These are phyloP conservation scores for Hemicordylus capensis DNA, from an alignment of 2,113 vertebrate species.

Conservation along the genomic window DNA sequence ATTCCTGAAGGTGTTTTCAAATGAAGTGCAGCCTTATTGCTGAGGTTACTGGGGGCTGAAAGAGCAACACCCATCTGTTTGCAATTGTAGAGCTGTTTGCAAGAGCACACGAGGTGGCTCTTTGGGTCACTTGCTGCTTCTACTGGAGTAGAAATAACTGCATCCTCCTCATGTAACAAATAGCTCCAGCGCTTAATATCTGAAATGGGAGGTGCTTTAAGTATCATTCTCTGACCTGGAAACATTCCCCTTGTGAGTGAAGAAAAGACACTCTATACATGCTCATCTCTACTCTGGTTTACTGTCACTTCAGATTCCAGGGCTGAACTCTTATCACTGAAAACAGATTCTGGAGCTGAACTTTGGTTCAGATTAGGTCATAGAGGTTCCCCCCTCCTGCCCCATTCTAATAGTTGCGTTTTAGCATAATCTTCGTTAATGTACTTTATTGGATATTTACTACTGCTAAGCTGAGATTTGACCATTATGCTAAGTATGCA, in stretches of 20 bases:
- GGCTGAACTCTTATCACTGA: neutral
- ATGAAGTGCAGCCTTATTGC: slow-evolving; percentile 70
- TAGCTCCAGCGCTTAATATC: neutral
- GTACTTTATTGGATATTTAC: neutral
- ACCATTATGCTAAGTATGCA: neutral
- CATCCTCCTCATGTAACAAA: slow-evolving; percentile 10
- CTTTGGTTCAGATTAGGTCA: neutral
- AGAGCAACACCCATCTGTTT: slow-evolving; percentile 82
- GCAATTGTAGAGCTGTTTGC: slow-evolving; percentile 72
- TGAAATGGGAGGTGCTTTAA: neutral
- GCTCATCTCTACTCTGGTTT: neutral
- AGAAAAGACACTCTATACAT: neutral
- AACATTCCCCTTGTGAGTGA: neutral
- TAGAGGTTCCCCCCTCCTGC: neutral
- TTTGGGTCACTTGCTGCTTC: slow-evolving; percentile 33
- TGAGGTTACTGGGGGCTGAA: slow-evolving; percentile 65
- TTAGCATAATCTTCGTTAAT: neutral
- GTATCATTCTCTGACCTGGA: neutral
- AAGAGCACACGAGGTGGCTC: slow-evolving; percentile 52
- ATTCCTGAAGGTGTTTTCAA: slow-evolving; percentile 71
- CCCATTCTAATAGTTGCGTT: too few species aligned
- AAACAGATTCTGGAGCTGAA: neutral
- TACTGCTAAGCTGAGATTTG: neutral
- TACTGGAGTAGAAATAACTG: slow-evolving; percentile 13
- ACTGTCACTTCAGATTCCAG: neutral